Conservation (phyloP, 2,797 vertebrate species). For the Cossypha heuglini region DNA sequence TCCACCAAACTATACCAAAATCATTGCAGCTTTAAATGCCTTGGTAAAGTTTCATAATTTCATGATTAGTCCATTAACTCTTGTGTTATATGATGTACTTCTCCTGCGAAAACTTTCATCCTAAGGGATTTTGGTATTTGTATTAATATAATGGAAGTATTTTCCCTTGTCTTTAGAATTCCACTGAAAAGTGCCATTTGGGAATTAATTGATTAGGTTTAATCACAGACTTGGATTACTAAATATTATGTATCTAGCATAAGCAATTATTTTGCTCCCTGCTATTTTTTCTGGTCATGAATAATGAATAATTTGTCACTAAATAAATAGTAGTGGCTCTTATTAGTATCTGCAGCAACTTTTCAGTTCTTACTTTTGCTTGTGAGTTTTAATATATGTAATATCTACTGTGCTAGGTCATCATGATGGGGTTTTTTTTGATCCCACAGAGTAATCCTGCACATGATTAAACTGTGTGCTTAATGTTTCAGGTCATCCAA, state of each 20-base stretch:
- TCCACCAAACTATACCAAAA: not conserved
- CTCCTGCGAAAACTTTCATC: not conserved
- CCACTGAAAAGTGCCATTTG: not conserved
- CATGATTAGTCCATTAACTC: not conserved
- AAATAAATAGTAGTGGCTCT: slow-evolving; percentile 34
- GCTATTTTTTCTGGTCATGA: not conserved
- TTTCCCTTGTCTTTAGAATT: slow-evolving; percentile 9
- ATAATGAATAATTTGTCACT: slow-evolving; percentile 14
- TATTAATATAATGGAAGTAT: not conserved
- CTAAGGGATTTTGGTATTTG: not conserved
- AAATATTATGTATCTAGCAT: not conserved
- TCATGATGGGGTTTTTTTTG: not conserved
- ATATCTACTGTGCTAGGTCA: not conserved
- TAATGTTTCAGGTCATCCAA: not conserved
- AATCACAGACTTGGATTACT: not conserved
- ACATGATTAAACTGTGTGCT: not conserved
- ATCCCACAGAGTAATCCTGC: not conserved
- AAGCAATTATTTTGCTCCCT: not conserved
- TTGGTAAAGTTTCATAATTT: not conserved
- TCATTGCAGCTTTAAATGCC: not conserved
- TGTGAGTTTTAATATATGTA: not conserved
- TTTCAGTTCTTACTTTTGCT: not conserved
- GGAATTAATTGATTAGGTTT: slow-evolving; percentile 13
- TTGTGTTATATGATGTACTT: not conserved
- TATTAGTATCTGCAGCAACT: not conserved